A percentile compares a stretch with the other conserved stretches of the same genome.
Conservation (phyloP, 1,140 invertebrate species). For the Drosophila takahashii region DNA sequence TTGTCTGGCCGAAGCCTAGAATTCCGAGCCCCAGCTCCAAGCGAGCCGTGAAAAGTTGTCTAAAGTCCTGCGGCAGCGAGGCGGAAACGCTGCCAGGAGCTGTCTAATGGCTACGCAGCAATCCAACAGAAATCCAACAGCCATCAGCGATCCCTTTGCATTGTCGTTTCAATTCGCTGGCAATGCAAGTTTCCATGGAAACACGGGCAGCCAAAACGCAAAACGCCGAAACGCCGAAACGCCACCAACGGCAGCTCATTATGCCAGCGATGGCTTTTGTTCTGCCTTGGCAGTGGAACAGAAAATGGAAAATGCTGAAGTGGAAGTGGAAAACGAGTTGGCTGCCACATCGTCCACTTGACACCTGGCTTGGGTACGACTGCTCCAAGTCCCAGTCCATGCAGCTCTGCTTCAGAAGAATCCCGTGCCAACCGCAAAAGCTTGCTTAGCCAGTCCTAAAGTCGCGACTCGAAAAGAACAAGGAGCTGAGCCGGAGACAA, state of each 20-base stretch:
- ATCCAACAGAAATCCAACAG: slow-evolving; percentile 48
- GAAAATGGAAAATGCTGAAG: slow-evolving; percentile 9
- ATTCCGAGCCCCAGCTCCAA: slow-evolving; percentile 8
- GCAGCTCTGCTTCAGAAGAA: slow-evolving; percentile 10
- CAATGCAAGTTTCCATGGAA: slow-evolving; percentile 71
- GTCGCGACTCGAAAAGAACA: slow-evolving; percentile 51
- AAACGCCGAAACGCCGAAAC: slow-evolving; percentile 57
- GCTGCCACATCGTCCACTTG: slow-evolving; percentile 48
- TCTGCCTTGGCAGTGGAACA: slow-evolving; percentile 15
- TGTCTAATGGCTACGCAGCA: slow-evolving; percentile 80
- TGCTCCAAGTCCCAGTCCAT: too few species aligned
- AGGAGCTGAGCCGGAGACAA: slow-evolving; percentile 65
- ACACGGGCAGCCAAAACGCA: slow-evolving; percentile 59
- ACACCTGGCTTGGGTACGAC: slow-evolving; percentile 36
- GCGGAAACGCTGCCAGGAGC: slow-evolving; percentile 72
- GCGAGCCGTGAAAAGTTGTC: slow-evolving; percentile 76
- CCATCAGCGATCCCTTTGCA: slow-evolving; percentile 60
- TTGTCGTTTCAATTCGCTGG: slow-evolving; percentile 45
- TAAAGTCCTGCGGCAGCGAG: slow-evolving; percentile 61
- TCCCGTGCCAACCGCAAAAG: slow-evolving; percentile 59
- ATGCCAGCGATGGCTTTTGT: slow-evolving; percentile 59
- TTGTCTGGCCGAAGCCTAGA: slow-evolving; percentile 26
- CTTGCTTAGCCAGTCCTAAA: slow-evolving; percentile 76
- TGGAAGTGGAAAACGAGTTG: slow-evolving; percentile 28
- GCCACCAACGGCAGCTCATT: slow-evolving; percentile 58